Evolutionary conservation across 2,113 vertebrate species (phyloP).

Genomic region (Delphinapterus leucas): DNA sequence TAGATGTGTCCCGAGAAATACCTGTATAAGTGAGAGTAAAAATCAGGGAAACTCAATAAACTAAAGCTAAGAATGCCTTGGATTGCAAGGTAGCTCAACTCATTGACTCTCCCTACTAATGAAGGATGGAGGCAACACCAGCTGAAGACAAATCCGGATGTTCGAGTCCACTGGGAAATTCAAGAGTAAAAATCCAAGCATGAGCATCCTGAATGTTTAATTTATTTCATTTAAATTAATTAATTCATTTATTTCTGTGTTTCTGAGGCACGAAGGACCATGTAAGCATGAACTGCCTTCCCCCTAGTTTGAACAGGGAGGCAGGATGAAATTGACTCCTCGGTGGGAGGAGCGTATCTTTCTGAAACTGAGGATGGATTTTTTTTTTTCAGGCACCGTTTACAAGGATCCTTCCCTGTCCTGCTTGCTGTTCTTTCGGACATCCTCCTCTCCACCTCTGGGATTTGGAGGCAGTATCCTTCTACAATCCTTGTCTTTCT

Average conservation of each 20-base stretch:
- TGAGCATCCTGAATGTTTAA: neutral
- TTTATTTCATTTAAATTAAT: neutral
- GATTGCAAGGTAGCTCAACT: neutral
- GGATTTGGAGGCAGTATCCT: neutral
- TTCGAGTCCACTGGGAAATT: neutral
- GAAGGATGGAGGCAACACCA: neutral
- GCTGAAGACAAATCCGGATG: neutral
- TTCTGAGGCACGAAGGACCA: neutral
- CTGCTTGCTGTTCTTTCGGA: neutral
- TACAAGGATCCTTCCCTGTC: neutral
- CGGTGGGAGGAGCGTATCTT: accelerated
- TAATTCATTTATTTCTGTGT: neutral
- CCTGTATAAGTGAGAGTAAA: neutral
- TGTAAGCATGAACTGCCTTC: neutral
- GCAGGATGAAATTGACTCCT: neutral
- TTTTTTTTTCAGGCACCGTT: too few species aligned
- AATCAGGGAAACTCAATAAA: neutral
- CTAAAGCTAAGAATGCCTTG: neutral
- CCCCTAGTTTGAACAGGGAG: neutral
- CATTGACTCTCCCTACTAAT: neutral
- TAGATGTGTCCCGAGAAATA: neutral
- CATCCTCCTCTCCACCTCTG: neutral
- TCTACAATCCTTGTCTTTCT: neutral
- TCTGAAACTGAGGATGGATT: neutral
- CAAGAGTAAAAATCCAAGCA: neutral